Base-by-base conservation (phyloP, 2,888 invertebrate species). In the Leptopilina syphax region DNA sequence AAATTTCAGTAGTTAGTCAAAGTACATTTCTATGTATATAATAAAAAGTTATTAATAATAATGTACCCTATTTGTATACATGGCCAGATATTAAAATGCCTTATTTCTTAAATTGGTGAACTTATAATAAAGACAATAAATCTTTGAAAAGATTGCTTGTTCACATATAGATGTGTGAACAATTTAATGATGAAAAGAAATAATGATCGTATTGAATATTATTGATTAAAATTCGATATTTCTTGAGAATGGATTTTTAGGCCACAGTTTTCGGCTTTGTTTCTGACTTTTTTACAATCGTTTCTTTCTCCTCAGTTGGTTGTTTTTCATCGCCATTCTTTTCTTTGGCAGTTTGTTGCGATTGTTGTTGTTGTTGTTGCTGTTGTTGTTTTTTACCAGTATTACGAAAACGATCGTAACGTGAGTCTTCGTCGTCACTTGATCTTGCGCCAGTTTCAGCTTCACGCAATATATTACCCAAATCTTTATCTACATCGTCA, bases 401-500 rank as follows among this genome's bases (percentile, higher is more conserved):
- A 91, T 94, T 94, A 77, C 95, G 93, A 88, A 95, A 95, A 86
- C 94, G 93, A 91, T 95, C 95, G 86, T 94, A 95, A 85, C 95
- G 94, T 88, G 87, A 91, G 88, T 95, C 96, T 84, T 95, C 96
- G 84, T 95, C 95, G 84, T 94, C 95, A 66, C 95, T 95, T 3
- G 93, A 93, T 80, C 93, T 93, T 63, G 90, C 91, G 0, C 95
- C 94, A 0, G 93, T 93, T 84, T 95, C 95, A 47, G 94, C 95
- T 79, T 91, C 90, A 13, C 95, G 94, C 57, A 96, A 92, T 78
- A 96, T 93, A 88, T 96, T 96, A 6, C 96, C 96, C 81, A 96
- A 93, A 90, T 96, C 96, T 89, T 96, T 96, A 89, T 96, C 96
- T 50, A 96, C 96, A 90, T 96, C 96, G 44, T 95, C 96, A 96